These are phyloP conservation scores for Adela reaumurella DNA, from an alignment of 2,888 invertebrate species.

Conservation along the genomic window DNA sequence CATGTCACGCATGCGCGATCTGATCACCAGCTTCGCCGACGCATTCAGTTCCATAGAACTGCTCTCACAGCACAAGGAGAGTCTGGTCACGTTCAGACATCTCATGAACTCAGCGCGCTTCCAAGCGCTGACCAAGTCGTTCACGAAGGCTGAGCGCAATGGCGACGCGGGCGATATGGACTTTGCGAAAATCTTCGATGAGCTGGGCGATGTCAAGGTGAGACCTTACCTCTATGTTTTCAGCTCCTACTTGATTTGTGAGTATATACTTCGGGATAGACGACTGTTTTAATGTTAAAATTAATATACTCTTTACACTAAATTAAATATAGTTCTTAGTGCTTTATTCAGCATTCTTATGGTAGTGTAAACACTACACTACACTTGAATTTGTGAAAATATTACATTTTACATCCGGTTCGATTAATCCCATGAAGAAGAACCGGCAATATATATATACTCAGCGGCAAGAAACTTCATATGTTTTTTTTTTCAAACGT, in stretches of 20 bases:
- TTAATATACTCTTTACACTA: no score
- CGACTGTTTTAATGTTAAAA: no score
- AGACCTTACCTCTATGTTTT: constrained; percentile 4
- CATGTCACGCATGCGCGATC: constrained; percentile 32
- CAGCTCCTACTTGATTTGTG: not conserved
- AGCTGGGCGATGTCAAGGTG: constrained; percentile 31
- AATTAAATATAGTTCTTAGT: no score
- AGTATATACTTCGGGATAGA: not conserved
- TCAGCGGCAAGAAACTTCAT: no score
- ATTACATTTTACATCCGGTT: no score
- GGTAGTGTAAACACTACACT: no score
- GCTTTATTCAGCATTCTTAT: no score
- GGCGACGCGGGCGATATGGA: constrained; percentile 20
- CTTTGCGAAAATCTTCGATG: constrained; percentile 24
- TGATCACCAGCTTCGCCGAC: constrained; percentile 34
- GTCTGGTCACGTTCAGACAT: constrained; percentile 23
- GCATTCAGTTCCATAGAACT: constrained; percentile 28
- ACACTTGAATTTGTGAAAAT: no score
- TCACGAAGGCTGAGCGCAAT: no score
- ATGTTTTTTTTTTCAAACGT: no score
- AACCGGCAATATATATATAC: no score
- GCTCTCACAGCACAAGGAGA: constrained; percentile 25
- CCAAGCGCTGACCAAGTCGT: constrained; percentile 18
- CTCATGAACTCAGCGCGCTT: constrained; percentile 22
- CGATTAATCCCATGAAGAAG: no score